Evolutionary conservation across 1,140 invertebrate species (phyloP).

Genomic region (Pseudomyrmex gracilis): DNA sequence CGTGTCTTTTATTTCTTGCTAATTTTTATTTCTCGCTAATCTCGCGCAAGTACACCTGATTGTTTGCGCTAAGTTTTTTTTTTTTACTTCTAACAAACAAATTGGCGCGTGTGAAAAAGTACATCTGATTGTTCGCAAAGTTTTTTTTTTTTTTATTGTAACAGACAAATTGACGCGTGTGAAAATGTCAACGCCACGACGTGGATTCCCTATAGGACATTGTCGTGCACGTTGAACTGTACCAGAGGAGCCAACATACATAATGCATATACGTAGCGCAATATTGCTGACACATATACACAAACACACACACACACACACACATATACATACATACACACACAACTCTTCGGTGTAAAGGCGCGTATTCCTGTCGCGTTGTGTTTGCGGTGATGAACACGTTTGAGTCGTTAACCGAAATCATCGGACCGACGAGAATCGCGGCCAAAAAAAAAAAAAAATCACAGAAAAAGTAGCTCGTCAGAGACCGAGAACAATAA

Average conservation of each 20-base stretch:
- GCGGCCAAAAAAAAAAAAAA: too few species aligned
- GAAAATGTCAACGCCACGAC: background rate
- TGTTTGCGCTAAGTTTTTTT: background rate
- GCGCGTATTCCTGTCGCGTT: conserved; percentile 39
- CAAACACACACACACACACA: conserved; percentile 60
- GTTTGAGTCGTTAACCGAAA: conserved; percentile 40
- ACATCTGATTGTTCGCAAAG: background rate
- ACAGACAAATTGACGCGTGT: background rate
- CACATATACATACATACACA: conserved; percentile 69
- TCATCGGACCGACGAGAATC: too few species aligned
- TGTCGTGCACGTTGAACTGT: background rate
- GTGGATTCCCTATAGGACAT: conserved; percentile 4
- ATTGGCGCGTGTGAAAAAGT: background rate
- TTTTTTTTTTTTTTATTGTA: background rate
- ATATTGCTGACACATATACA: conserved; percentile 64
- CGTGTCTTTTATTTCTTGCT: background rate
- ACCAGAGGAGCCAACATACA: conserved; percentile 42
- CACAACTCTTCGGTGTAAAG: conserved; percentile 67
- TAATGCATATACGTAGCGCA: conserved; percentile 64
- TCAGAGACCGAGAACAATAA: background rate
- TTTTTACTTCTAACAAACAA: background rate
- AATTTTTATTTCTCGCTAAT: conserved; percentile 10
- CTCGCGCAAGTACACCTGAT: background rate
- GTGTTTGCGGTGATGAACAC: conserved; percentile 71
- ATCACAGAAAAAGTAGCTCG: too few species aligned